These are phyloP conservation scores for Acestrorhynchus altus DNA, from an alignment of 2,797 vertebrate species.

Conservation along the genomic window DNA sequence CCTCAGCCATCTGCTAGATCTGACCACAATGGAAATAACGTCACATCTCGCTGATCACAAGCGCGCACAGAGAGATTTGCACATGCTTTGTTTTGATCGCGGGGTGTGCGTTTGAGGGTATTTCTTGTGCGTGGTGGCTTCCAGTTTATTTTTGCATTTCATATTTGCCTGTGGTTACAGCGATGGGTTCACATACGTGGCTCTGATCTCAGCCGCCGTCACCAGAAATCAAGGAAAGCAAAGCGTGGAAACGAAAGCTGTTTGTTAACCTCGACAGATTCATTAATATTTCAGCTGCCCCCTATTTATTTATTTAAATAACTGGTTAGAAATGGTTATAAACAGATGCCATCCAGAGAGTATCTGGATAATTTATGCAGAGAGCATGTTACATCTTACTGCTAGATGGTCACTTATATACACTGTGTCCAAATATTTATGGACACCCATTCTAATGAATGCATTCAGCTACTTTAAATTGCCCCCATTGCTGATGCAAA, in stretches of 20 bases:
- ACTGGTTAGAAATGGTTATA: too few relatives aligned
- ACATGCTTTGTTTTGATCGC: conserved; percentile 27
- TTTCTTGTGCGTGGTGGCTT: conserved; percentile 3
- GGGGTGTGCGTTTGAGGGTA: not conserved
- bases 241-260: not conserved
- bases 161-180: not conserved
- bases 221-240: not conserved
- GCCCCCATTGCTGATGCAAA: too few relatives aligned
- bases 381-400: too few relatives aligned
- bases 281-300: conserved; percentile 4
- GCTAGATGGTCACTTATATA: too few relatives aligned
- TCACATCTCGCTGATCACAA: conserved; percentile 11
- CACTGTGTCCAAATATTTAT: too few relatives aligned
- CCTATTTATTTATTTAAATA: not conserved
- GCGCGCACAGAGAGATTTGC: conserved; percentile 8
- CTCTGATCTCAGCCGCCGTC: not conserved
- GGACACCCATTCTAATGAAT: too few relatives aligned
- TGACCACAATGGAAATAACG: conserved; percentile 25
- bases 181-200: not conserved
- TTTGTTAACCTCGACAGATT: not conserved
- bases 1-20: conserved; percentile 40
- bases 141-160: conserved; percentile 1
- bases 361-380: too few relatives aligned
- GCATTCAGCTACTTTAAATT: too few relatives aligned
- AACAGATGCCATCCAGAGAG: too few relatives aligned